These are phyloP conservation scores for Alentia gelatinosa DNA, from an alignment of 2,888 invertebrate genomes.

Conservation along the genomic window DNA sequence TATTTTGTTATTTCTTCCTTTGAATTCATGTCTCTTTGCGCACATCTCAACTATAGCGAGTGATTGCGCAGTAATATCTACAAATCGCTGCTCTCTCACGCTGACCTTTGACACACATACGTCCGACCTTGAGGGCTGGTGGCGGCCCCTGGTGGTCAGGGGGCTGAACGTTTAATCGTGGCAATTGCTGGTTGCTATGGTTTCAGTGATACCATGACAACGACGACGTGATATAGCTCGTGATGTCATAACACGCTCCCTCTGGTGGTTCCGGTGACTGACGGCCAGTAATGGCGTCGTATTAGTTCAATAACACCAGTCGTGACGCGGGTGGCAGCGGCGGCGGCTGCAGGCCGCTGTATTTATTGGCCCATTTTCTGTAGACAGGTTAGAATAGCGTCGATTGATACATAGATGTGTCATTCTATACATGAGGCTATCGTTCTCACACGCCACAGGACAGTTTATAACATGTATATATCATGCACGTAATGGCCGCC, in stretches of 20 bases:
- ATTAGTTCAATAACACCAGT: neutral
- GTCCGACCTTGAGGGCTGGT: neutral
- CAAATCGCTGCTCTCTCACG: neutral
- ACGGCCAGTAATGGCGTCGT: neutral
- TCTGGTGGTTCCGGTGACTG: neutral
- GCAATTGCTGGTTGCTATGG: constrained; percentile 24
- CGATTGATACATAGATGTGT: too few relatives aligned
- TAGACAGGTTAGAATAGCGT: neutral
- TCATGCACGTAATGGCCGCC: neutral
- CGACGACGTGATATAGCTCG: neutral
- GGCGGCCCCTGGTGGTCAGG: neutral
- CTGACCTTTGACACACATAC: neutral
- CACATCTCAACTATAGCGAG: neutral
- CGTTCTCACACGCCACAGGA: neutral
- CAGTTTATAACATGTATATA: neutral
- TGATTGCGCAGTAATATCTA: neutral
- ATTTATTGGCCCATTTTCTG: neutral
- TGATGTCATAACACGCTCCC: neutral
- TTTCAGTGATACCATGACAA: constrained; percentile 40
- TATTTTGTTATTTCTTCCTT: neutral
- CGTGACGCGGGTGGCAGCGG: neutral
- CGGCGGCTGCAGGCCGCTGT: neutral
- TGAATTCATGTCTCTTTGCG: neutral
- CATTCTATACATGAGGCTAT: too few relatives aligned
- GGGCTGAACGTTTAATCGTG: constrained; percentile 13